These are phyloP conservation scores for Nesidiocoris tenuis DNA, from an alignment of 2,888 invertebrate species.

Conservation along the genomic window DNA sequence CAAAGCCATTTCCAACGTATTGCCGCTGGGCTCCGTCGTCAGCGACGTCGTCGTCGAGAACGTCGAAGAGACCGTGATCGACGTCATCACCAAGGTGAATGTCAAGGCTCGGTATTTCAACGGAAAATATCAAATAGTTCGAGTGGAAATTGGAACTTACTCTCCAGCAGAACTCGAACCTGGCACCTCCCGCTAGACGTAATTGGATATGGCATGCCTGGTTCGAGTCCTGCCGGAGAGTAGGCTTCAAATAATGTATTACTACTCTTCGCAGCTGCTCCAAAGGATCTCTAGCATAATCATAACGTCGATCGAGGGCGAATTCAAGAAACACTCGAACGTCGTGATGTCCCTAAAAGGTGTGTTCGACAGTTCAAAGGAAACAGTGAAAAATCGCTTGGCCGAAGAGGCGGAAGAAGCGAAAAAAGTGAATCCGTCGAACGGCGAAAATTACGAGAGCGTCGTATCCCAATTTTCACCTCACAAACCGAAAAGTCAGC, in stretches of 20 bases:
- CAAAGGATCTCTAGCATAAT: conserved; percentile 27
- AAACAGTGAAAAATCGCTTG: background rate
- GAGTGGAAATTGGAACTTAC: no score
- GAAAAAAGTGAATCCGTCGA: background rate
- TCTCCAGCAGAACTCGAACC: no score
- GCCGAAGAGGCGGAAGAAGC: background rate
- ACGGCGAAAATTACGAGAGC: background rate
- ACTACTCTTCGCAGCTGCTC: conserved; percentile 17
- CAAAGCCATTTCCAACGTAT: background rate
- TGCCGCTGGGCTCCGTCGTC: background rate
- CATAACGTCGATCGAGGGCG: conserved; percentile 15
- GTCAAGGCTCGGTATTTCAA: no score
- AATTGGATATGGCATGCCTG: no score
- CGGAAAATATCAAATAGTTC: no score
- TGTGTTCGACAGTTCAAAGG: background rate
- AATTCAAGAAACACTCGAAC: conserved; percentile 7
- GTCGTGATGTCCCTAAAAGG: background rate
- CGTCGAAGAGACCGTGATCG: conserved; percentile 29
- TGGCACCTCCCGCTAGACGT: no score
- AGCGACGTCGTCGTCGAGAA: conserved; percentile 21
- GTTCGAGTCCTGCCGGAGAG: no score
- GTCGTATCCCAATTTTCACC: background rate
- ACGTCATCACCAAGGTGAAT: conserved; percentile 20
- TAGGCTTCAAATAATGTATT: no score
- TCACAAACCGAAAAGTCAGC: no score